phyloP scores from a whole-genome alignment of 2,113 vertebrate genomes.

The Cheilinus undulatus region DNA sequence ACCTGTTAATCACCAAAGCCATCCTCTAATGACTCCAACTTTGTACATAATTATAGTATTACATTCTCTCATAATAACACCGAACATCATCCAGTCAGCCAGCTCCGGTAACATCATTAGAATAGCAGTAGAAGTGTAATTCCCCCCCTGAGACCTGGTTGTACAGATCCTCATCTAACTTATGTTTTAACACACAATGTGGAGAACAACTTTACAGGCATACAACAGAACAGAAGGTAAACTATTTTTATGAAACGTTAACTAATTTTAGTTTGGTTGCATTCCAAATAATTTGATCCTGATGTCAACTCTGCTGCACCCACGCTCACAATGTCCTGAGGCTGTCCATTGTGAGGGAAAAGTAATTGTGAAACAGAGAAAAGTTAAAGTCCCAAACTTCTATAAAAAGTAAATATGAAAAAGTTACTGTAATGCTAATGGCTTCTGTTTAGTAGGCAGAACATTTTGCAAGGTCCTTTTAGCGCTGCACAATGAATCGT shows the following conservation, averaged over 20 bases:
- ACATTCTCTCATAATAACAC: too few species aligned
- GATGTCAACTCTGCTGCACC: not conserved
- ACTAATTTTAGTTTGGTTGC: not conserved
- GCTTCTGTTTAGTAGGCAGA: too few species aligned
- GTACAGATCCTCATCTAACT: not conserved
- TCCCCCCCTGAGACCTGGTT: not conserved
- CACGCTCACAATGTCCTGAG: not conserved
- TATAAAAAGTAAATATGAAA: too few species aligned
- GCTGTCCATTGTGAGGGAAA: not conserved
- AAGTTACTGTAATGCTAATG: too few species aligned
- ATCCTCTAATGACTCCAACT: too few species aligned
- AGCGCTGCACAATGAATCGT: too few species aligned
- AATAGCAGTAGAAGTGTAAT: not conserved
- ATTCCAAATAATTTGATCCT: not conserved
- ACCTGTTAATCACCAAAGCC: too few species aligned
- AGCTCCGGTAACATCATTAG: too few species aligned
- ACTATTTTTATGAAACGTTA: not conserved
- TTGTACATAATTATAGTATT: too few species aligned
- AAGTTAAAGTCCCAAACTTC: not conserved
- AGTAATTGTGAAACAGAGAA: not conserved
- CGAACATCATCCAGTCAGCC: too few species aligned
- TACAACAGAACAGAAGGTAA: not conserved
- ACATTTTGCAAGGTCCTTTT: too few species aligned
- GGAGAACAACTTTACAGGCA: not conserved
- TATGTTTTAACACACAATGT: not conserved